A percentile compares a stretch with the other conserved stretches of the same genome.
Evolutionary conservation across 2,888 invertebrate genomes (phyloP).

Genomic region (Tanytarsus gracilentus): DNA sequence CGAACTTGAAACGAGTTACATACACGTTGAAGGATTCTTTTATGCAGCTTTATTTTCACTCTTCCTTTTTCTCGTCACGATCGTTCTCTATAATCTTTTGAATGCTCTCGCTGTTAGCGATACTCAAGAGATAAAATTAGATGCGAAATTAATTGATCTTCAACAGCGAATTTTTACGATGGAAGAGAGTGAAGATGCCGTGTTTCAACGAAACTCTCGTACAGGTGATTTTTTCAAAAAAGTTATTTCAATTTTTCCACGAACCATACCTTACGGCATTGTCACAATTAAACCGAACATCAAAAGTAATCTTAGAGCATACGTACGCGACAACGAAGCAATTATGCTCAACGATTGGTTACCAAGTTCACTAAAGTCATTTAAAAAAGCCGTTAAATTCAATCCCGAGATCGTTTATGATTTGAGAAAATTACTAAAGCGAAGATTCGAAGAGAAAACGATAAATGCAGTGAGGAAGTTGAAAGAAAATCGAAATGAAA

Average conservation of each 20-base stretch:
- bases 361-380: not conserved
- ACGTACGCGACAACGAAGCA: not conserved
- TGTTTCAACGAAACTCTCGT: slow-evolving; percentile 3
- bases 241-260: slow-evolving; percentile 58
- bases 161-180: slow-evolving; percentile 16
- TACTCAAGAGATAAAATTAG: slow-evolving; percentile 46
- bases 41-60: slow-evolving; percentile 68
- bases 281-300: slow-evolving; percentile 61
- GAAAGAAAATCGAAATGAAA: slow-evolving; percentile 24
- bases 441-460: slow-evolving; percentile 6
- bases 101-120: slow-evolving; percentile 82
- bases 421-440: not conserved
- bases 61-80: slow-evolving; percentile 74
- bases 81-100: slow-evolving; percentile 70
- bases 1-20: slow-evolving; percentile 55
- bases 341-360: slow-evolving; percentile 17
- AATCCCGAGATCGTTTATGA: slow-evolving; percentile 10
- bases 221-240: slow-evolving; percentile 45
- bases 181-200: slow-evolving; percentile 15
- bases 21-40: slow-evolving; percentile 33
- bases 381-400: slow-evolving; percentile 9
- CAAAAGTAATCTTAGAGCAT: slow-evolving; percentile 42
- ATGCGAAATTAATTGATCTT: slow-evolving; percentile 21
- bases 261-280: slow-evolving; percentile 51
- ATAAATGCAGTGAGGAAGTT: not conserved